Percentiles rank a stretch among this genome's conserved stretches.
These are phyloP conservation scores for Hoplodrina blanda DNA, from an alignment of 2,888 invertebrate genomes.

Conservation along the genomic window DNA sequence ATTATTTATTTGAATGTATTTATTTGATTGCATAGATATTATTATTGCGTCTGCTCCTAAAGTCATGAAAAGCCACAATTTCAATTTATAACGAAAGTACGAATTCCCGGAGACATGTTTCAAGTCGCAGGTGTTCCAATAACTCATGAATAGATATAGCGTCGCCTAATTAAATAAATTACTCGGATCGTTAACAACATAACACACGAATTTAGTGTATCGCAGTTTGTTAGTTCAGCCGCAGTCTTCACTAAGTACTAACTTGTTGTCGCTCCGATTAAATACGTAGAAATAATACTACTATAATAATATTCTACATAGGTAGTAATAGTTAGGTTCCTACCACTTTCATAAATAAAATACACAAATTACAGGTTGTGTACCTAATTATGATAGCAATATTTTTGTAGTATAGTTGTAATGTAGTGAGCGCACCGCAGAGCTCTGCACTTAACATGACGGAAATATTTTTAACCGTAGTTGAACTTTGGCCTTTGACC, in stretches of 20 bases:
- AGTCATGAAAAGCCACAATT: neutral
- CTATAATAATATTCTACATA: no score
- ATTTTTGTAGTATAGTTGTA: neutral
- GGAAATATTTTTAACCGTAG: neutral
- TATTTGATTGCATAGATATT: neutral
- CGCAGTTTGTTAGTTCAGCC: neutral
- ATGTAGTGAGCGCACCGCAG: neutral
- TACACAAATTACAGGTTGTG: no score
- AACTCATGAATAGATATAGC: neutral
- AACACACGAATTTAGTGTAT: neutral
- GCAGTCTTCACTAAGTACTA: neutral
- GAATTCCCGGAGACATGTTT: neutral
- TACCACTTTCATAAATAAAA: no score
- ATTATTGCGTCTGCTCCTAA: neutral
- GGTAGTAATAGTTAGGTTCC: no score
- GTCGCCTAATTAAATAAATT: neutral
- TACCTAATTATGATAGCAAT: neutral
- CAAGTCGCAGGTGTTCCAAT: neutral
- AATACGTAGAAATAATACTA: no score
- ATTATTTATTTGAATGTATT: no score
- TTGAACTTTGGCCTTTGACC: conserved; percentile 36
- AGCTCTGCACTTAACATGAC: neutral
- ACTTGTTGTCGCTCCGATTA: neutral
- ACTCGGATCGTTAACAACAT: neutral
- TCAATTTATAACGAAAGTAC: neutral